Conservation (phyloP, 92 coral and sea anemone species). For the Anthopleura xanthogrammica region DNA sequence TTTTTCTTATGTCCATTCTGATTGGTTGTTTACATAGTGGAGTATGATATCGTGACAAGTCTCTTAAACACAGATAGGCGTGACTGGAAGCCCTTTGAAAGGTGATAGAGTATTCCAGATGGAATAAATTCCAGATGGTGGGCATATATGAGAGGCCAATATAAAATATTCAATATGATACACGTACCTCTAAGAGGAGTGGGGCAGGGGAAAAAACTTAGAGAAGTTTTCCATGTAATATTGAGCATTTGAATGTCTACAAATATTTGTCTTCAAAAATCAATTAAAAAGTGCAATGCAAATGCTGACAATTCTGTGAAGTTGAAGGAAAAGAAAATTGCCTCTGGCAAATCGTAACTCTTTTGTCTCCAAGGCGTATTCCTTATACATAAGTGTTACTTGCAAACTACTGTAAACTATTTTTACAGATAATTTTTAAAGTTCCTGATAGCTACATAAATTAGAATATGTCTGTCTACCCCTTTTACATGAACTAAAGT, state of each 20-base stretch:
- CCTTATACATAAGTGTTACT: too few species aligned
- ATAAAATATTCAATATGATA: not conserved
- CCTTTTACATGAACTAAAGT: too few species aligned
- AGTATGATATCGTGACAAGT: constrained; percentile 12
- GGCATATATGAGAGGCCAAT: not conserved
- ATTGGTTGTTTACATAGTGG: constrained; percentile 27
- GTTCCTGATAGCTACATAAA: too few species aligned
- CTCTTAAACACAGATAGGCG: constrained; percentile 19
- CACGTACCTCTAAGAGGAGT: not conserved
- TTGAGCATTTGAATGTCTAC: too few species aligned
- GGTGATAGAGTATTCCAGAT: not conserved
- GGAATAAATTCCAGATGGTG: constrained; percentile 5
- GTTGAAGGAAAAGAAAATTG: not conserved
- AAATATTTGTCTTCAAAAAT: not conserved
- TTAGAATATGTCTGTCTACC: too few species aligned
- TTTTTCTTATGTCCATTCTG: constrained; percentile 30
- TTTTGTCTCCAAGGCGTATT: not conserved
- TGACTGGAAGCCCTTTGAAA: constrained; percentile 9
- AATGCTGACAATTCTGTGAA: too few species aligned
- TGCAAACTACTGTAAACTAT: too few species aligned
- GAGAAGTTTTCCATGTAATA: not conserved
- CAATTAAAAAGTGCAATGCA: not conserved
- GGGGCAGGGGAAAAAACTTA: not conserved
- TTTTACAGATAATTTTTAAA: too few species aligned
- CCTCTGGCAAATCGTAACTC: not conserved